Evolutionary conservation across 2,797 vertebrate species (phyloP), one percentile per base, ranked within the genome.

Genomic region (Erethizon dorsatum): DNA sequence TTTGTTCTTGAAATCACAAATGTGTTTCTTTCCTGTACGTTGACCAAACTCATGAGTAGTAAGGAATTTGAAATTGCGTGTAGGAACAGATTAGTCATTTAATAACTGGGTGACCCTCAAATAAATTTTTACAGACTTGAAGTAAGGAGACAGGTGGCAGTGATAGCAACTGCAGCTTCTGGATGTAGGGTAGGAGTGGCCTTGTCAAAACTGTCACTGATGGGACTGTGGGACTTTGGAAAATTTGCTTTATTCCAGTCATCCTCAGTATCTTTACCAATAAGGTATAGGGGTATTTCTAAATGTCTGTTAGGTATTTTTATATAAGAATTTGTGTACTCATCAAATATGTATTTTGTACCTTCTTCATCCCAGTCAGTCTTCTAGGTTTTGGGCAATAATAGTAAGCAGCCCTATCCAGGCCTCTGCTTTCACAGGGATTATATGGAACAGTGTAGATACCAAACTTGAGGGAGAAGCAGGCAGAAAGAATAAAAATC

Each of bases 1-100:
- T 82, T 73, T 61, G 3, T 79, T 88, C 17, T 47, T 56, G 31
- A 92, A 63, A 37, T 95, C 28, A 91, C 77, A 94, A 10, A 69
- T 90, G 13, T 54, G 8, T 54, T 95, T 80, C 8, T 82, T 28
- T 78, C 14, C 31, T 73, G 0, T 54, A 54, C 88, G 6, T 50
- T 82, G 28, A 90, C 28, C 65, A 94, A 75, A 89, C 47, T 83
- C 22, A 52, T 17, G 20, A 67, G 18, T 22, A 73, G 69, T 45
- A 45, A 73, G 22, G 54, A 69, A 94, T 63, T 3, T 61, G 73
- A 67, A 61, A 82, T 18, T 93, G 15, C 31, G 20, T 37, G 28
- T 54, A 63, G 37, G 10, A 80, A 63, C 31, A 80, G 22, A 26
- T 11, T 69, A 77, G 8, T 0, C 54, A 69, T 86, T 84, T 75